Conservation (phyloP, 2,113 vertebrate genomes). For the Bettongia penicillata region DNA sequence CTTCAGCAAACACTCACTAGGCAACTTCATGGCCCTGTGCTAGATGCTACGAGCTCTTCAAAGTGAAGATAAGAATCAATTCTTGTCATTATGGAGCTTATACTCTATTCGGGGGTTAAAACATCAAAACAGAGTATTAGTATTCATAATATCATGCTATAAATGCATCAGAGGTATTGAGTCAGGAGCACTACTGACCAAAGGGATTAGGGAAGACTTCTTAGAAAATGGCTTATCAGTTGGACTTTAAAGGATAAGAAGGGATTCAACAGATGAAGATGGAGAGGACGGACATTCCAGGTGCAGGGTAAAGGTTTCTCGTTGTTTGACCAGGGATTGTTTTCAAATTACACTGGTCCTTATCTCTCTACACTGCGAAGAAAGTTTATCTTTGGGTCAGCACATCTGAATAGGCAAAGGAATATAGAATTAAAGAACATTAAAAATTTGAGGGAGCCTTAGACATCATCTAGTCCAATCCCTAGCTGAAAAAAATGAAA, state of each 20-base stretch:
- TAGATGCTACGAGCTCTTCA: neutral
- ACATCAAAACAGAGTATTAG: neutral
- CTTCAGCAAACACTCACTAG: neutral
- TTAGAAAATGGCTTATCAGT: neutral
- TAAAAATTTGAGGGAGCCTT: neutral
- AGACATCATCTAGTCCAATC: neutral
- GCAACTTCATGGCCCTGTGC: neutral
- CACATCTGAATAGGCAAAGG: neutral
- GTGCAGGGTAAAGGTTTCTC: neutral
- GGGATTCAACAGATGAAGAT: neutral
- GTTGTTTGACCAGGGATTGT: neutral
- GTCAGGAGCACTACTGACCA: neutral
- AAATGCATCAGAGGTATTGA: neutral
- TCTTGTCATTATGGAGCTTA: neutral
- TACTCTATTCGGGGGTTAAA: too few species aligned
- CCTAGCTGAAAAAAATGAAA: neutral
- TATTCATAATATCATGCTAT: neutral
- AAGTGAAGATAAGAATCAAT: neutral
- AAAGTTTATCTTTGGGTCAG: neutral
- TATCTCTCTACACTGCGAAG: neutral
- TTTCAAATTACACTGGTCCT: neutral
- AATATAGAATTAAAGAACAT: neutral
- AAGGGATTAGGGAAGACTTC: neutral
- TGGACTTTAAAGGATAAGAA: neutral
- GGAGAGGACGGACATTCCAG: neutral